Percentiles rank a stretch among this genome's conserved stretches.
Conservation (phyloP, 2,113 vertebrate species). For the Chamaea fasciata region DNA sequence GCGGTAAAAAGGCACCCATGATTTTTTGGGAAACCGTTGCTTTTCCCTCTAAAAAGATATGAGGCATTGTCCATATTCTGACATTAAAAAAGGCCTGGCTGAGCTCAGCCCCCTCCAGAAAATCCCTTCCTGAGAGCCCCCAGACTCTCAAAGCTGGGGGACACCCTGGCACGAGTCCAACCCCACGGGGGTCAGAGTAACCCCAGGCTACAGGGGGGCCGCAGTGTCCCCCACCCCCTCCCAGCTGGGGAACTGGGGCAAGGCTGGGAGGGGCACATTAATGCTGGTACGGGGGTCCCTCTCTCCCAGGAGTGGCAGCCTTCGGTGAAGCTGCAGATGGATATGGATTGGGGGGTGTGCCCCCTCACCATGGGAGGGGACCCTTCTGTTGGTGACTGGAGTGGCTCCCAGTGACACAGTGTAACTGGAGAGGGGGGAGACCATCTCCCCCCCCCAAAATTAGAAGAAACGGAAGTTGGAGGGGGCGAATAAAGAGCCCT, state of each 20-base stretch:
- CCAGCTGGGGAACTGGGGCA: neutral
- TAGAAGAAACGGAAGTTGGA: neutral
- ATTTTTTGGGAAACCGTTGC: constrained; percentile 10
- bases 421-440: neutral
- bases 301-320: neutral
- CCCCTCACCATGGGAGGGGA: accelerated
- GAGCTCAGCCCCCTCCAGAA: neutral
- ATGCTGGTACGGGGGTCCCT: neutral
- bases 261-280: neutral
- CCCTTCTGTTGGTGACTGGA: neutral
- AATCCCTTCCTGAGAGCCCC: constrained; percentile 14
- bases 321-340: neutral
- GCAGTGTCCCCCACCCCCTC: neutral
- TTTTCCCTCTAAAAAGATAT: neutral
- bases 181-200: neutral
- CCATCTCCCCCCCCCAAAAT: neutral
- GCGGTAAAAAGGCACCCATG: constrained; percentile 27
- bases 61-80: neutral
- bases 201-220: neutral
- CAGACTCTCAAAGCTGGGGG: neutral
- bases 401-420: neutral
- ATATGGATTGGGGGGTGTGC: neutral
- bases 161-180: neutral
- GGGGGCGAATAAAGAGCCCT: neutral
- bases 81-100: neutral